Percentiles rank a stretch among this genome's conserved stretches.
Conservation (phyloP, 2,888 invertebrate genomes). For the Cephus runcator region DNA sequence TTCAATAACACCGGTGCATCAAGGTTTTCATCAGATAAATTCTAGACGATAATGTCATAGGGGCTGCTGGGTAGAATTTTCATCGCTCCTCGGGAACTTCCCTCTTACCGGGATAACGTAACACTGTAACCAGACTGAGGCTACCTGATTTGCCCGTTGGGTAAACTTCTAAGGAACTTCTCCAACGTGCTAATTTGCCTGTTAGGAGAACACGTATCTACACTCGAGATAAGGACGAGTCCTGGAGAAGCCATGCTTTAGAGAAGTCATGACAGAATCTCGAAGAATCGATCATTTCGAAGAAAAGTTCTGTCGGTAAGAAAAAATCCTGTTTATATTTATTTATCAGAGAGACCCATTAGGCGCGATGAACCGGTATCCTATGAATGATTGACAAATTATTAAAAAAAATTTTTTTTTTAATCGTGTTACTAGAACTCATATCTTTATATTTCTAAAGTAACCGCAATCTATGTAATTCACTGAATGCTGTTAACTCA, state of each 20-base stretch:
- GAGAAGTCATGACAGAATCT: background rate
- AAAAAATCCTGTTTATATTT: no score
- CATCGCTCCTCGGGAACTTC: background rate
- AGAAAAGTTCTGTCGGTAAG: background rate
- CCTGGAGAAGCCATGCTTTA: background rate
- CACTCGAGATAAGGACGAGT: conserved; percentile 44
- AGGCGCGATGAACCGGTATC: background rate
- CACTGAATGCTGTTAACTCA: no score
- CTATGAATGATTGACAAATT: background rate
- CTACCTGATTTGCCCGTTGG: background rate
- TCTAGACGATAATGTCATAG: background rate
- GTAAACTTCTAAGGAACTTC: conserved; percentile 56
- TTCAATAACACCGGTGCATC: background rate
- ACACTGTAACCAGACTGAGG: background rate
- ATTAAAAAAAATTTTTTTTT: background rate
- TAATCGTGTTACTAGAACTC: no score
- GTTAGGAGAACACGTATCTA: conserved; percentile 46
- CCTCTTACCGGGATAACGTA: background rate
- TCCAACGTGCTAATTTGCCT: conserved; percentile 61
- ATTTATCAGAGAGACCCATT: background rate
- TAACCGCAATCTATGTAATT: no score
- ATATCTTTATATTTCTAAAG: background rate
- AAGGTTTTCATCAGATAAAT: background rate
- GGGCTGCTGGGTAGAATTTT: background rate
- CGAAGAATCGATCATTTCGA: background rate